These are phyloP conservation scores for Megaceryle alcyon DNA, from an alignment of 2,797 vertebrate species.

Conservation along the genomic window DNA sequence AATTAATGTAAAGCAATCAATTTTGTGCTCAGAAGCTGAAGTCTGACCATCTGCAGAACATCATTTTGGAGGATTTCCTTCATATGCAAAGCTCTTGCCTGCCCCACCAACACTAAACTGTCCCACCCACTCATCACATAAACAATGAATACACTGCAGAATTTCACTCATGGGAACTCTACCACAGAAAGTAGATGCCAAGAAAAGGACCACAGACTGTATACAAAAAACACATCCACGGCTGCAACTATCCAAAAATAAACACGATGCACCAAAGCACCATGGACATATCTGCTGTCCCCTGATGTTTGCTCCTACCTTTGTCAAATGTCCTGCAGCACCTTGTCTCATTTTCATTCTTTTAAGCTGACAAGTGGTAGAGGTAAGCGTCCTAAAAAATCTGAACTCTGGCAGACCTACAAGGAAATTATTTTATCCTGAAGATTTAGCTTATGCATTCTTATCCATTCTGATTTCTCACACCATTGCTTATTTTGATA, in stretches of 20 bases:
- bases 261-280: background rate
- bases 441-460: background rate
- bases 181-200: background rate
- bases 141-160: background rate
- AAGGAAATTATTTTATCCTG: background rate
- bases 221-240: background rate
- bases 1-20: background rate
- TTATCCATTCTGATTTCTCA: background rate
- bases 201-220: background rate
- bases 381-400: background rate
- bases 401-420: background rate
- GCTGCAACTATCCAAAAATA: background rate
- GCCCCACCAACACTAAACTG: background rate
- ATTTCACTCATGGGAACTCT: background rate
- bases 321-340: background rate
- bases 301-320: background rate
- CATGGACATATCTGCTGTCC: background rate
- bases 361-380: background rate
- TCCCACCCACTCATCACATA: background rate
- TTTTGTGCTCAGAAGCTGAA: background rate
- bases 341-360: background rate
- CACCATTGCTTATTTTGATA: background rate
- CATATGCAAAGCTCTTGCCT: background rate
- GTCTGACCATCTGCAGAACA: background rate
- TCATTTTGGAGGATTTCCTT: background rate